Evolutionary conservation across 2,113 vertebrate genomes (phyloP).

Genomic region (Carettochelys insculpta): DNA sequence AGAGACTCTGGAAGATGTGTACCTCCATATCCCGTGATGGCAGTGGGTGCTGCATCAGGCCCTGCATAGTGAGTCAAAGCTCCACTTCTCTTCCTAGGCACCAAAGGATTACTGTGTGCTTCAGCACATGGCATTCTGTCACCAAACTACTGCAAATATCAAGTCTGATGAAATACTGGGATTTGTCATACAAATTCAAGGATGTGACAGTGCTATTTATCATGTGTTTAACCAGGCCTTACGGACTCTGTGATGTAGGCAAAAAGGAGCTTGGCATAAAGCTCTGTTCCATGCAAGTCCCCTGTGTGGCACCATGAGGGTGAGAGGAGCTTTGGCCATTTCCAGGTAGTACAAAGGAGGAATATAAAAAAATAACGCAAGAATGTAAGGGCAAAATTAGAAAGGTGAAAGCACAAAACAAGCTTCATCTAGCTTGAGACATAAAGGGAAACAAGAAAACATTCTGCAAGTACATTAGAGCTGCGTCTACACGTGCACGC

Average conservation of each 20-base stretch:
- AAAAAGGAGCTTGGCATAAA: background rate
- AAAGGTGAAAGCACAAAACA: too few species aligned
- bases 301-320: background rate
- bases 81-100: background rate
- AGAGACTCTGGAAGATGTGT: too few species aligned
- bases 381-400: too few species aligned
- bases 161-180: background rate
- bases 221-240: background rate
- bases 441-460: too few species aligned
- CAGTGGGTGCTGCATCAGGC: background rate
- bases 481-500: too few species aligned
- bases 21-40: too few species aligned
- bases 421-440: too few species aligned
- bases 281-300: background rate
- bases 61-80: background rate
- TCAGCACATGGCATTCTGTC: background rate
- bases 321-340: background rate
- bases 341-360: too few species aligned
- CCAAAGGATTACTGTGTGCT: background rate
- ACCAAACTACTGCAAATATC: background rate
- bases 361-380: too few species aligned
- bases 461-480: too few species aligned
- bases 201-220: rapidly evolving
- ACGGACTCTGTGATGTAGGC: background rate
- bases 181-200: background rate